Evolutionary conservation across 2,113 vertebrate genomes (phyloP).

Genomic region (Sinosuthora webbiana): DNA sequence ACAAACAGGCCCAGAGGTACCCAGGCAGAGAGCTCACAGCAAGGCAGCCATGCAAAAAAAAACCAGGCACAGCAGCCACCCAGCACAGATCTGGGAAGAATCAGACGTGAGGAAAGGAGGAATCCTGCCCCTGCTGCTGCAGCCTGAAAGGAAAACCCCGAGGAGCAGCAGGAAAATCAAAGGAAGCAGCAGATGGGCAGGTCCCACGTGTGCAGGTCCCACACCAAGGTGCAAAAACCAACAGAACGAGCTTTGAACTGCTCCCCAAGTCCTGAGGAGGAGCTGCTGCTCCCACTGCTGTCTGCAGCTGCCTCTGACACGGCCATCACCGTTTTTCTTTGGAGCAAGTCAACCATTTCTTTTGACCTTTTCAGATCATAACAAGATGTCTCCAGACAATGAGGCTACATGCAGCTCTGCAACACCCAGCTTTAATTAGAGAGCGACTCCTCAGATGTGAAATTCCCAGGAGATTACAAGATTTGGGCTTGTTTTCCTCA

Average conservation of each 20-base stretch:
- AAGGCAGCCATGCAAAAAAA: not conserved
- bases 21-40: not conserved
- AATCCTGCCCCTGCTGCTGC: not conserved
- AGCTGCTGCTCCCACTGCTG: not conserved
- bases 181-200: not conserved
- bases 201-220: not conserved
- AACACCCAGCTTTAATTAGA: conserved; percentile 8
- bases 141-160: not conserved
- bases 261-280: not conserved
- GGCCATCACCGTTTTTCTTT: not conserved
- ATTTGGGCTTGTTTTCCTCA: conserved; percentile 7
- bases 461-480: not conserved
- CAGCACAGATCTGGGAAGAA: not conserved
- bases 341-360: conserved; percentile 13
- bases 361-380: conserved; percentile 32
- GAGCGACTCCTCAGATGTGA: conserved; percentile 1
- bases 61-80: not conserved
- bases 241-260: not conserved
- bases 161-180: not conserved
- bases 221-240: not conserved
- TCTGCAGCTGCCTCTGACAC: not conserved
- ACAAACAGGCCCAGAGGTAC: not conserved
- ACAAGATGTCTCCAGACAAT: conserved; percentile 17
- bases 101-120: not conserved
- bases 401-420: not conserved